These are phyloP conservation scores for Leucopternis melanops DNA, from an alignment of 2,113 vertebrate species.

Conservation along the genomic window DNA sequence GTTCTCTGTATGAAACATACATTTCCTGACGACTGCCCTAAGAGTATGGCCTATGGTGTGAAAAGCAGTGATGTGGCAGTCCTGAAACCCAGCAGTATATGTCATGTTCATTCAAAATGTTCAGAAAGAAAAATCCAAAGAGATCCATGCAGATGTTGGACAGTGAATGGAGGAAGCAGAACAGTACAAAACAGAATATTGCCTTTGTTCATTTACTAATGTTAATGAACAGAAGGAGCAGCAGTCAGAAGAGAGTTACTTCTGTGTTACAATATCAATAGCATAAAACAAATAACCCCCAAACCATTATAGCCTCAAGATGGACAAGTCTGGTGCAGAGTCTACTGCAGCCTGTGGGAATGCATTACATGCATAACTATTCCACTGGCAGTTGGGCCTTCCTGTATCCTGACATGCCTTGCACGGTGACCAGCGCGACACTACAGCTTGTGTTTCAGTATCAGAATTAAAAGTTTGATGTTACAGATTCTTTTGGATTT, in stretches of 20 bases:
- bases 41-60: not conserved
- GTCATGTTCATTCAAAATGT: not conserved
- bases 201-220: not conserved
- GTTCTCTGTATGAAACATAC: not conserved
- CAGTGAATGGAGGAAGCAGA: not conserved
- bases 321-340: not conserved
- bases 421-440: not conserved
- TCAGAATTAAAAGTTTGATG: not conserved
- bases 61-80: not conserved
- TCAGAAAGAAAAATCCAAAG: not conserved
- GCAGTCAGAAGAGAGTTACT: not conserved
- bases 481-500: not conserved
- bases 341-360: not conserved
- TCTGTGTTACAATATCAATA: not conserved
- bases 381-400: not conserved
- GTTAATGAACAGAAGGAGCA: not conserved
- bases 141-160: not conserved
- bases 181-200: not conserved
- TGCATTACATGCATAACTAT: rapidly evolving
- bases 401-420: not conserved
- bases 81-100: not conserved
- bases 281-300: not conserved
- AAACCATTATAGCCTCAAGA: not conserved
- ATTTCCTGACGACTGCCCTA: not conserved
- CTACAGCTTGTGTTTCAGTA: not conserved